phyloP scores from a whole-genome alignment of 2,888 invertebrate species.

The Ypsolopha scabrella region DNA sequence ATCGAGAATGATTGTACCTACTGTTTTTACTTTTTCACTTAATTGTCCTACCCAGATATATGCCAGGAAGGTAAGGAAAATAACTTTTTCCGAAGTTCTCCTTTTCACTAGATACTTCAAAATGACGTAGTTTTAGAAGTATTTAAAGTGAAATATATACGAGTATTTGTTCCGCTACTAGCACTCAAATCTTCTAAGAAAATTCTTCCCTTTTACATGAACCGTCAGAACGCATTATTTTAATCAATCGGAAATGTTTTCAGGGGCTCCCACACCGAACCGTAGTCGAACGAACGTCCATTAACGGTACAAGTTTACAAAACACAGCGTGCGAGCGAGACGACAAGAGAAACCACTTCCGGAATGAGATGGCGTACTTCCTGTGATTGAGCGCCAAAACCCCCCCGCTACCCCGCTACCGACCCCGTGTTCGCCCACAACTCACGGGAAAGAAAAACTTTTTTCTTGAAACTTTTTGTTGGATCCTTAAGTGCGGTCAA shows the following conservation, averaged over 20 bases:
- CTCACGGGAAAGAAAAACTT: slow-evolving; percentile 2
- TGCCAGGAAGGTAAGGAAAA: too few species aligned
- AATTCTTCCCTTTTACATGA: too few species aligned
- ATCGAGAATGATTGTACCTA: too few species aligned
- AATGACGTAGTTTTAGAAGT: too few species aligned
- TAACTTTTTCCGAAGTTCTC: too few species aligned
- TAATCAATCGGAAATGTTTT: slow-evolving; percentile 9
- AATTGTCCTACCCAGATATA: too few species aligned
- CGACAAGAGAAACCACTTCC: slow-evolving; percentile 65
- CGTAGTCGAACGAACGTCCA: slow-evolving; percentile 37
- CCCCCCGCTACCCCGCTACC: slow-evolving; percentile 15
- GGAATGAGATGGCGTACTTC: slow-evolving; percentile 71
- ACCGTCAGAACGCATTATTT: not conserved
- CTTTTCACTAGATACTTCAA: too few species aligned
- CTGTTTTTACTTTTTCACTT: too few species aligned
- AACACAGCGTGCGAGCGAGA: slow-evolving; percentile 47
- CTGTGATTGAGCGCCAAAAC: slow-evolving; percentile 60
- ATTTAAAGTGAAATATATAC: too few species aligned
- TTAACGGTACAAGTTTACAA: slow-evolving; percentile 50
- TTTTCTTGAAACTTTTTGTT: slow-evolving; percentile 1
- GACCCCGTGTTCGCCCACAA: not conserved
- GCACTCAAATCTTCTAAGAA: too few species aligned
- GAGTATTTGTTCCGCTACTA: too few species aligned
- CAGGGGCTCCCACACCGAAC: slow-evolving; percentile 42
- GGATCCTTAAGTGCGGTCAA: slow-evolving; percentile 1